These are phyloP conservation scores for Diplodus puntazzo DNA, from an alignment of 2,797 vertebrate genomes.

Conservation along the genomic window DNA sequence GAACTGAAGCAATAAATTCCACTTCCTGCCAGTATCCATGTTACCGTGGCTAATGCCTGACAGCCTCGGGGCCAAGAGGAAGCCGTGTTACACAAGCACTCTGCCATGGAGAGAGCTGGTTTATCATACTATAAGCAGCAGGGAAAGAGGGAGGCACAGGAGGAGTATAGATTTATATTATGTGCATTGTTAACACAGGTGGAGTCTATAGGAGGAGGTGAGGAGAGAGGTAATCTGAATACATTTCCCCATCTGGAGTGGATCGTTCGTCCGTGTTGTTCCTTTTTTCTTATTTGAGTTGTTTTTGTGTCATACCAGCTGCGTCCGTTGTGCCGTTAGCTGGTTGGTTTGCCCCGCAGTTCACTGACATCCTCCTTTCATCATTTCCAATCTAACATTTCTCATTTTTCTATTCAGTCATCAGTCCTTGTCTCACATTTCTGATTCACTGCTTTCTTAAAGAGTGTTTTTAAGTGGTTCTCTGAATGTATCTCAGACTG, in stretches of 20 bases:
- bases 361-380: slow-evolving; percentile 12
- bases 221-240: slow-evolving; percentile 17
- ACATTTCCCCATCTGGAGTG: slow-evolving; percentile 15
- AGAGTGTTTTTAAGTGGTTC: slow-evolving; percentile 9
- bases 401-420: slow-evolving; percentile 3
- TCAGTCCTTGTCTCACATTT: not conserved
- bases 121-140: slow-evolving; percentile 56
- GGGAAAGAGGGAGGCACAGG: slow-evolving; percentile 23
- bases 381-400: not conserved
- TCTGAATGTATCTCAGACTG: not conserved
- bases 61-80: slow-evolving; percentile 49
- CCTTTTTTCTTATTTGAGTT: not conserved
- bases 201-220: slow-evolving; percentile 14
- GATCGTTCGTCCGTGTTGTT: slow-evolving; percentile 12
- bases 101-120: slow-evolving; percentile 54
- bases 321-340: slow-evolving; percentile 2
- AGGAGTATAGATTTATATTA: slow-evolving; percentile 54
- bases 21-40: slow-evolving; percentile 65
- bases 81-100: slow-evolving; percentile 53
- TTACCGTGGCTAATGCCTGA: slow-evolving; percentile 59
- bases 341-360: not conserved
- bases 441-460: slow-evolving; percentile 28
- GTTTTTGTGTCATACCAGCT: slow-evolving; percentile 1
- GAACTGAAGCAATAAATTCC: slow-evolving; percentile 67
- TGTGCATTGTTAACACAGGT: slow-evolving; percentile 47